Conservation (phyloP, 2,888 invertebrate species). For the Apantesis nais region DNA sequence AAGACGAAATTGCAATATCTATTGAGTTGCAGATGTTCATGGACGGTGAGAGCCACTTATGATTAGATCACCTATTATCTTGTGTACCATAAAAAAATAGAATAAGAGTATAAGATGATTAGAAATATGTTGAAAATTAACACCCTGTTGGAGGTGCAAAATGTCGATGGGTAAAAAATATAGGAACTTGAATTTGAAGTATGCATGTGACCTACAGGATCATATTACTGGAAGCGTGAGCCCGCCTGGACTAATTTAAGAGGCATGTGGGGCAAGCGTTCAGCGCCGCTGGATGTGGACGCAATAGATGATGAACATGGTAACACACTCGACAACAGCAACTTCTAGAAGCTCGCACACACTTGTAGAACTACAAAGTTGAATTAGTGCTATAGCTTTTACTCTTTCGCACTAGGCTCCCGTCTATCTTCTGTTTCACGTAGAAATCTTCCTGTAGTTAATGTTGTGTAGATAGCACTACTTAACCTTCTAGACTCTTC, state of each 20-base stretch:
- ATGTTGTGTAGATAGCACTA: slow-evolving; percentile 33
- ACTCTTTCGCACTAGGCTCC: slow-evolving; percentile 34
- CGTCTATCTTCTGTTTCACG: slow-evolving; percentile 31
- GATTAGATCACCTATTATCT: too few species aligned
- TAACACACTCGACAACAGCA: slow-evolving; percentile 51
- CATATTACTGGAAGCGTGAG: slow-evolving; percentile 91
- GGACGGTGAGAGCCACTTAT: too few species aligned
- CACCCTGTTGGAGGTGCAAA: too few species aligned
- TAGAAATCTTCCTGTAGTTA: slow-evolving; percentile 19
- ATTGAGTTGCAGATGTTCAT: too few species aligned
- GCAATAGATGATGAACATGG: slow-evolving; percentile 67
- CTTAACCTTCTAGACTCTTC: slow-evolving; percentile 29
- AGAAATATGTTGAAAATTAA: too few species aligned
- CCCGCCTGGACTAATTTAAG: slow-evolving; percentile 92
- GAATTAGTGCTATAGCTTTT: slow-evolving; percentile 29
- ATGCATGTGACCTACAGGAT: slow-evolving; percentile 77
- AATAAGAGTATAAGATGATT: not conserved
- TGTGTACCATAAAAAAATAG: not conserved
- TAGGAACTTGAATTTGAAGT: not conserved
- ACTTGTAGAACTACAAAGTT: not conserved
- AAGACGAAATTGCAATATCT: too few species aligned
- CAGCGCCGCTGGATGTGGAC: slow-evolving; percentile 61
- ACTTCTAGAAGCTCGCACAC: slow-evolving; percentile 13
- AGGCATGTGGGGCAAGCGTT: slow-evolving; percentile 92
- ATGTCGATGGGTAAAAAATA: not conserved